Percentiles rank a stretch among this genome's conserved stretches.
phyloP scores from a whole-genome alignment of 2,797 vertebrate genomes.

The Tragopan temminckii region DNA sequence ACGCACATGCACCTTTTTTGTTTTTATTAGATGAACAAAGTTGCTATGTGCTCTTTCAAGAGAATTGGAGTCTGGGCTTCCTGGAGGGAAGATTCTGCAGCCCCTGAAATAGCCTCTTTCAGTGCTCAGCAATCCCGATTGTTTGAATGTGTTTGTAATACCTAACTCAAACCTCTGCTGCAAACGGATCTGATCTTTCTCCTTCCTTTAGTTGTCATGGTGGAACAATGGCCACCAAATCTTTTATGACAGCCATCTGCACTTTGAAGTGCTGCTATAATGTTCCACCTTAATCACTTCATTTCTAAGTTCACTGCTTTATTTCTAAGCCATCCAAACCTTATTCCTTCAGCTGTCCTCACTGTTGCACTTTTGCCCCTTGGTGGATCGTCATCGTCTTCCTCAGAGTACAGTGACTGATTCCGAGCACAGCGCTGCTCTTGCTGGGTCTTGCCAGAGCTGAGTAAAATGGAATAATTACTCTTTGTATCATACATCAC shows the following conservation, averaged over 20 bases:
- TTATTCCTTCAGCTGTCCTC: not conserved
- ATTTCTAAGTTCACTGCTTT: not conserved
- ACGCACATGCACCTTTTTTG: not conserved
- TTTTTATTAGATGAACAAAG: not conserved
- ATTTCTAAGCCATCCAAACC: not conserved
- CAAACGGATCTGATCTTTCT: conserved; percentile 1
- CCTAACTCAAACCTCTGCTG: not conserved
- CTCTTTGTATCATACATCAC: not conserved
- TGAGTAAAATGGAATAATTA: not conserved
- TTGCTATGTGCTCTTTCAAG: not conserved
- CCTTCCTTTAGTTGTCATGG: not conserved
- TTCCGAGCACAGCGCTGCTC: not conserved
- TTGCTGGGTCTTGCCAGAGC: not conserved
- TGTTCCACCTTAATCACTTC: not conserved
- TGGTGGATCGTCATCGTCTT: rapidly evolving
- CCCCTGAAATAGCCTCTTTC: not conserved
- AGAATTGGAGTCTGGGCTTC: not conserved
- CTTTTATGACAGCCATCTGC: not conserved
- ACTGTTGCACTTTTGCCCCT: not conserved
- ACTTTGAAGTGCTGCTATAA: not conserved
- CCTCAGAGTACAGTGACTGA: not conserved
- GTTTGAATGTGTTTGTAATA: not conserved
- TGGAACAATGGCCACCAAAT: conserved; percentile 23
- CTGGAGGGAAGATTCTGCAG: not conserved
- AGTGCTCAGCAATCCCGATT: not conserved